Conservation (phyloP, 2,888 invertebrate species). For the Apamea crenata region DNA sequence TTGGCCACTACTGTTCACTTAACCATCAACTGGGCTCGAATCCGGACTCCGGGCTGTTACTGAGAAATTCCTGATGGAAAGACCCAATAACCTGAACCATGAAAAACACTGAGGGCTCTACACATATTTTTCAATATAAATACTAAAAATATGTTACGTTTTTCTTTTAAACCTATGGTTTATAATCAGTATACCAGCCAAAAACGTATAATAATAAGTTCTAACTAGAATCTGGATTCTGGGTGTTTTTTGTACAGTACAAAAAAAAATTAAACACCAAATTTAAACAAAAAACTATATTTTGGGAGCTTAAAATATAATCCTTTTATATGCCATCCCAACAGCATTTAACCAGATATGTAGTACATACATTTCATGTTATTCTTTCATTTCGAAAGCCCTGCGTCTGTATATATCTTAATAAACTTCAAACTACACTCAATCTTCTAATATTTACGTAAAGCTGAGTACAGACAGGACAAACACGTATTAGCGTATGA, state of each 20-base stretch:
- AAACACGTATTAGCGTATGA: too few species aligned
- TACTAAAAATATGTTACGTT: background rate
- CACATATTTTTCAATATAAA: too few species aligned
- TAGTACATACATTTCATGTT: conserved; percentile 12
- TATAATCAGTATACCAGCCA: background rate
- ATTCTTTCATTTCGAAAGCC: conserved; percentile 6
- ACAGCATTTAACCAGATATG: background rate
- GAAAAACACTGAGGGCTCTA: too few species aligned
- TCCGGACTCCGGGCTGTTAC: too few species aligned
- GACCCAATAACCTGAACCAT: too few species aligned
- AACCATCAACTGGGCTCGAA: too few species aligned
- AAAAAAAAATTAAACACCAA: background rate
- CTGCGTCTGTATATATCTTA: conserved; percentile 2
- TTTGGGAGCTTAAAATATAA: background rate
- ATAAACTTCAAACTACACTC: conserved; percentile 19
- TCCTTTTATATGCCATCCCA: background rate
- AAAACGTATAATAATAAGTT: background rate
- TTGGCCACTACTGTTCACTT: too few species aligned
- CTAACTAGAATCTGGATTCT: background rate
- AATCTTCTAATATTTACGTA: conserved; percentile 41
- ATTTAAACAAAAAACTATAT: background rate
- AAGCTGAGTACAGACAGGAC: conserved; percentile 28
- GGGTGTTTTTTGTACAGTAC: background rate
- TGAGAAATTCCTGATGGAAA: too few species aligned
- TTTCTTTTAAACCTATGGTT: background rate